Base-by-base conservation (phyloP, 1,140 invertebrate species). In the Muscidifurax raptorellus region DNA sequence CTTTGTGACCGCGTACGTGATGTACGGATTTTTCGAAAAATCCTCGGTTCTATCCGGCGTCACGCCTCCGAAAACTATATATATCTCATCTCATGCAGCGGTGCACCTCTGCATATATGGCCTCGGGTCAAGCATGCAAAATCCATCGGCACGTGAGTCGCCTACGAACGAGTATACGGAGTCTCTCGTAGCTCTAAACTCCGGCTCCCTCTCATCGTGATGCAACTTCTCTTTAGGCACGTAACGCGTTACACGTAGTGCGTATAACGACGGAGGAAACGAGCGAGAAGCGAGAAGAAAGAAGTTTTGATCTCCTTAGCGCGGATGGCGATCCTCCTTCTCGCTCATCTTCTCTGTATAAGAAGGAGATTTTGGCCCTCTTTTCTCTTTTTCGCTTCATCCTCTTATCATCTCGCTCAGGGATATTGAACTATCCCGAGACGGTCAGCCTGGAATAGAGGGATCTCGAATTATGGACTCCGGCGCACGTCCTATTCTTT, bases 81-180 rank as follows among this genome's bases (percentile, higher is more conserved):
- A 59, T 59, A 76, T 27, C 5, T 25, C 22, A 44, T 36, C 28
- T 52, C 80, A 28, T 78, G 32, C 28, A n/a, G 25, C 77, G 40
- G 83, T 83, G 69, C 40, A 64, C 64, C 52, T 64, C 75, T 30
- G 9, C 40, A 47, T 59, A 83, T 79, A 74, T 89, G 88, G 87
- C 86, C 85, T 67, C 76, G 72, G 87, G 88, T 90, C 88, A 90
- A 89, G 90, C 88, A 88, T 89, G 88, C 88, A 90, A 91, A 90
- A 90, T 88, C 87, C 87, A 89, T 91, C 86, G 87, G 83, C 86
- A 89, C 88, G 90, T 88, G 89, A 89, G 78, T 52, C 75, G 88
- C 86, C 82, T 89, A 82, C 80, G 66, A 86, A 86, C 84, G 79
- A 86, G 84, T 67, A 25, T 64, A 59, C n/a, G n/a, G n/a, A n/a